Conservation (phyloP, 1,140 invertebrate genomes). For the Spodoptera litura region DNA sequence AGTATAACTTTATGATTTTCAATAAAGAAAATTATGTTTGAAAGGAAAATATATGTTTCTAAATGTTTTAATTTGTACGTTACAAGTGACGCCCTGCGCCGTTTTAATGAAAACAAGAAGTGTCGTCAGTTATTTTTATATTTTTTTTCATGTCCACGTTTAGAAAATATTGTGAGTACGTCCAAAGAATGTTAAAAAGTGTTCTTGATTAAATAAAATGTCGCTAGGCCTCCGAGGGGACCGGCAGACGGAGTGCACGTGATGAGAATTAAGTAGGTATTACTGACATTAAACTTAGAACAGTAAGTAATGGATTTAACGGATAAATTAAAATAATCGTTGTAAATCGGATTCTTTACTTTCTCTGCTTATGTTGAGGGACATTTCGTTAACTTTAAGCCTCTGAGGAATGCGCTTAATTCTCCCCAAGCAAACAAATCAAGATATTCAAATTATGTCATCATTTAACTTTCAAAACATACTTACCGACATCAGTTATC, state of each 20-base stretch:
- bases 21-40: neutral
- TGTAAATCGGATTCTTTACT: constrained; percentile 41
- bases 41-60: constrained; percentile 2
- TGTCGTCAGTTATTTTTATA: constrained; percentile 58
- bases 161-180: constrained; percentile 77
- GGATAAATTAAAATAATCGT: constrained; percentile 46
- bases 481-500: constrained; percentile 51
- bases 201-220: constrained; percentile 83
- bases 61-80: constrained; percentile 37
- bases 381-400: constrained; percentile 25
- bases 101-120: constrained; percentile 64
- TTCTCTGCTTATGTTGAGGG: constrained; percentile 6
- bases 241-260: constrained; percentile 60
- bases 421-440: constrained; percentile 3
- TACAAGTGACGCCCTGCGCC: constrained; percentile 10
- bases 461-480: neutral
- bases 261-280: constrained; percentile 68
- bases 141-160: constrained; percentile 71
- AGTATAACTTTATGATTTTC: constrained; percentile 2
- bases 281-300: constrained; percentile 64
- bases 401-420: neutral
- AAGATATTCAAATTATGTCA: neutral
- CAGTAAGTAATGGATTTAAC: constrained; percentile 65
- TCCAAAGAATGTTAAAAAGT: constrained; percentile 80
- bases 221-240: constrained; percentile 61